phyloP scores from a whole-genome alignment of 2,113 vertebrate genomes.

The Eudyptes chrysolophus region DNA sequence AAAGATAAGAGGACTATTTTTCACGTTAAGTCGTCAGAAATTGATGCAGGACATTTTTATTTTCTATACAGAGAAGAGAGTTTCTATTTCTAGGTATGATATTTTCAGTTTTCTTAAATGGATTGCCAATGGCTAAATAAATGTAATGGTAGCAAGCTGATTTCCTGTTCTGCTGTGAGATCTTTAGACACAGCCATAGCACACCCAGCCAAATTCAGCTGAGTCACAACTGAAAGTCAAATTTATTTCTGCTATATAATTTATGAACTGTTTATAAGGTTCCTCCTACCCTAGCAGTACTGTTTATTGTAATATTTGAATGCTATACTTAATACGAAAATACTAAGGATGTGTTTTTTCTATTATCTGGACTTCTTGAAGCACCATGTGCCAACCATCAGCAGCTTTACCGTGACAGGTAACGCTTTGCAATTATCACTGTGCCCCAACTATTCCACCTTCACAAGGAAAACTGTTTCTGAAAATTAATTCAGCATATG shows the following conservation, averaged over 20 bases:
- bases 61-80: neutral
- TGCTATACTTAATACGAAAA: neutral
- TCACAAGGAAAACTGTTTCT: neutral
- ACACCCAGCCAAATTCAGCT: neutral
- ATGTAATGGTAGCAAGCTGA: neutral
- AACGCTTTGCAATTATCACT: accelerated
- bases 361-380: neutral
- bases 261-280: neutral
- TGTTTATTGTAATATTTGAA: neutral
- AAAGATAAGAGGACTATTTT: neutral
- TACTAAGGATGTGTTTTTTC: neutral
- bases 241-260: neutral
- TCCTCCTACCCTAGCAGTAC: neutral
- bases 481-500: accelerated
- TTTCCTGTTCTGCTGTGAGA: neutral
- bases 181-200: neutral
- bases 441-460: neutral
- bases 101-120: neutral
- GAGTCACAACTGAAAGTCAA: neutral
- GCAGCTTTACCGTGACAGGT: neutral
- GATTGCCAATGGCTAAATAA: neutral
- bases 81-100: neutral
- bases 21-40: neutral
- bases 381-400: neutral
- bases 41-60: neutral